Percentiles rank a stretch among this genome's conserved stretches.
Evolutionary conservation across 2,113 vertebrate genomes (phyloP).

Genomic region (Patagioenas fasciata): DNA sequence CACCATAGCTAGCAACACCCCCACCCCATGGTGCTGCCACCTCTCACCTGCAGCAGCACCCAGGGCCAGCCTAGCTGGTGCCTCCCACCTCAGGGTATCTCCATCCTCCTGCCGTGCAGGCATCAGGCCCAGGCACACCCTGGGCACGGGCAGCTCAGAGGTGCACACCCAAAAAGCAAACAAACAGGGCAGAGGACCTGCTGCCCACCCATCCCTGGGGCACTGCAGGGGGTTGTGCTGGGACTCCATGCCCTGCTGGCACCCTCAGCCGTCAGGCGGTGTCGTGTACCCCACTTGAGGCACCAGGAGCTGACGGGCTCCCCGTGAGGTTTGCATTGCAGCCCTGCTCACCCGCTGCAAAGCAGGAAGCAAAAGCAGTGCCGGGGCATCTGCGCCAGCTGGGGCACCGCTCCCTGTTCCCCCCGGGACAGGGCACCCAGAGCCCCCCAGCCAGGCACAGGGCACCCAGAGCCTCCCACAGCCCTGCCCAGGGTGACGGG

Average conservation of each 20-base stretch:
- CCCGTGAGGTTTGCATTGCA: fast-evolving
- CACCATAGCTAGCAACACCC: background rate
- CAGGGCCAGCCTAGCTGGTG: background rate
- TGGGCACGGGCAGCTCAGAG: fast-evolving
- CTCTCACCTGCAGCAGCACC: background rate
- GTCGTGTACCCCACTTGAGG: background rate
- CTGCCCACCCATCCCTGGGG: fast-evolving
- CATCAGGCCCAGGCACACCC: background rate
- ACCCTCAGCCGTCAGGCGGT: background rate
- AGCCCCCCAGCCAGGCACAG: too few relatives aligned
- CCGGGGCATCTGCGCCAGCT: fast-evolving
- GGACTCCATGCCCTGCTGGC: background rate
- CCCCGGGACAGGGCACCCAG: background rate
- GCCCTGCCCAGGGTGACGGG: too few relatives aligned
- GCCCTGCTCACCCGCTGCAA: fast-evolving
- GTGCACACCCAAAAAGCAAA: background rate
- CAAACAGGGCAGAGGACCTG: background rate
- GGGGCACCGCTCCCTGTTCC: fast-evolving
- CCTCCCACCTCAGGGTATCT: background rate
- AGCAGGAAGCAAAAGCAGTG: background rate
- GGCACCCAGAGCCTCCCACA: too few relatives aligned
- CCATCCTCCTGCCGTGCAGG: background rate
- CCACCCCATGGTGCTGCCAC: background rate
- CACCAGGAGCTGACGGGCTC: background rate
- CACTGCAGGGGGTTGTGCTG: fast-evolving